Evolutionary conservation across 2,113 vertebrate species (phyloP).

Genomic region (Peromyscus maniculatus): DNA sequence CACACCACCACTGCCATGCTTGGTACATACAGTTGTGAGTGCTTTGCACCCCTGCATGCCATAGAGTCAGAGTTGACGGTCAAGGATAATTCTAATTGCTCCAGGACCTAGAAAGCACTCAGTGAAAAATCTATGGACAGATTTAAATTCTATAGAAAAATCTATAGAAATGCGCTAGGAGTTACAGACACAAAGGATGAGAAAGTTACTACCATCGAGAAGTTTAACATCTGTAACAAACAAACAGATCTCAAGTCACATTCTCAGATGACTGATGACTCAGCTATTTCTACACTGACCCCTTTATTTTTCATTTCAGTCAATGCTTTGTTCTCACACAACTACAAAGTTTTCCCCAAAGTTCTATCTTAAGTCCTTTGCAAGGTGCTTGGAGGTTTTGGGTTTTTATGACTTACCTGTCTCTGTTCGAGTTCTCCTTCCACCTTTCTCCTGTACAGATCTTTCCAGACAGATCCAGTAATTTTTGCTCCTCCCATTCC

Average conservation of each 20-base stretch:
- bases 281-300: neutral
- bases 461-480: neutral
- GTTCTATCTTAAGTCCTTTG: neutral
- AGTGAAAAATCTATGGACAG: neutral
- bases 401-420: neutral
- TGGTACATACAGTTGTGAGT: fast-evolving
- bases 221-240: neutral
- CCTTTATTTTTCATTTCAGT: neutral
- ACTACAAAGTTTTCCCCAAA: neutral
- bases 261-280: neutral
- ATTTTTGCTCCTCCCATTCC: neutral
- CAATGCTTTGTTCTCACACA: neutral
- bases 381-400: neutral
- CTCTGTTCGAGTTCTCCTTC: neutral
- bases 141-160: neutral
- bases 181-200: neutral
- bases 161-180: neutral
- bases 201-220: neutral
- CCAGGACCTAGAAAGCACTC: neutral
- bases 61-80: neutral
- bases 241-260: neutral
- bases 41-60: neutral
- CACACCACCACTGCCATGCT: neutral
- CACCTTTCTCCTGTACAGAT: neutral
- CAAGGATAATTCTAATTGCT: neutral